Percentiles rank a stretch among this genome's conserved stretches.
Evolutionary conservation across 2,797 vertebrate species (phyloP).

Genomic region (Microcaecilia unicolor): DNA sequence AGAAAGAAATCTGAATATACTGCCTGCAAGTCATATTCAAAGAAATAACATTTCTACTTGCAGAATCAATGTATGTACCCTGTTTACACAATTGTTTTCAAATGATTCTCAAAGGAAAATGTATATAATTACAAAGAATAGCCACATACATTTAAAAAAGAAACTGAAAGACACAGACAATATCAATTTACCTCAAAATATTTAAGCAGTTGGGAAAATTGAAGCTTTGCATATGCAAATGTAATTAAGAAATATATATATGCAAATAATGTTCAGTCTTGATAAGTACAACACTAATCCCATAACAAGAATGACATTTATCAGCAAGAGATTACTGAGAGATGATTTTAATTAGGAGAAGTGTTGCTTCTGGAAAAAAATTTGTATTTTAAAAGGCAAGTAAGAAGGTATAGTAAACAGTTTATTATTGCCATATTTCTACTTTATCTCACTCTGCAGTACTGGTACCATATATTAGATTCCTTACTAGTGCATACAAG

Average conservation of each 20-base stretch:
- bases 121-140: conserved; percentile 20
- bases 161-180: not conserved
- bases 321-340: conserved; percentile 17
- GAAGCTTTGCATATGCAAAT: conserved; percentile 36
- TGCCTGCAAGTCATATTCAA: no score
- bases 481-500: no score
- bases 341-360: conserved; percentile 13
- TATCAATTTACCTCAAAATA: conserved; percentile 12
- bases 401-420: not conserved
- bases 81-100: no score
- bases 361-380: not conserved
- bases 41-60: no score
- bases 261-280: conserved; percentile 26
- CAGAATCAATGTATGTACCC: no score
- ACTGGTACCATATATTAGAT: no score
- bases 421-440: no score
- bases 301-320: conserved; percentile 20
- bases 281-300: conserved; percentile 40
- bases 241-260: conserved; percentile 29
- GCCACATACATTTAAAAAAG: not conserved
- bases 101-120: no score
- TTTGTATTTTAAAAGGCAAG: not conserved
- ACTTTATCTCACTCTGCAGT: no score
- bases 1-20: no score
- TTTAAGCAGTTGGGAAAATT: conserved; percentile 30